Base-by-base conservation (phyloP, 1,140 invertebrate genomes). In the Melitaea cinxia region DNA sequence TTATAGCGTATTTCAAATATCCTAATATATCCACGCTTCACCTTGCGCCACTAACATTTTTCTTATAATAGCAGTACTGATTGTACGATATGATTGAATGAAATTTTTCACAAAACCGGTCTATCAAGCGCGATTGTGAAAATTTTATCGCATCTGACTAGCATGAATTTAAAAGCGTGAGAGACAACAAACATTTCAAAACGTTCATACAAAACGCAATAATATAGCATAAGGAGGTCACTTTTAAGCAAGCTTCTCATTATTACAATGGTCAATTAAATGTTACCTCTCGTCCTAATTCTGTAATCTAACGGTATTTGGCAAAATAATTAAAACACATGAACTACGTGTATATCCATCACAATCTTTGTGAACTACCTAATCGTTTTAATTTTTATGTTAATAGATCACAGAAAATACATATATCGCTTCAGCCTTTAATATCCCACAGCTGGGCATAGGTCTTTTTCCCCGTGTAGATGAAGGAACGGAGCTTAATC, bases 191-290 rank as follows among this genome's bases (percentile, higher is more conserved):
- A 56, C 62, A 68, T 89, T 85, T 86, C 83, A 77, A 83, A 85
- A 89, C 73, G 73, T 53, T 79, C 75, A 85, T 78, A 72, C 65
- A 47, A 60, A 53, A 49, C 56, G 56, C 65, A 65, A 70, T 78
- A 78, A 77, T 68, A 78, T 70, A 77, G 73, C 35, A 77, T 77
- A 87, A 85, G 78, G 68, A 73, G 85, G 83, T 81, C 86, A 83
- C 65, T 79, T 75, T 72, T 65, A 66, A 64, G 77, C 72, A 84
- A 81, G 80, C 75, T 81, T 86, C 85, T 70, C 85, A 88, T 76
- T 77, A 68, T 78, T 65, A 89, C 84, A 88, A 89, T 88, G 82
- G 83, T 79, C 85, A 88, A 86, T 87, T 89, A 85, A 66, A 65
- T 73, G 26, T 70, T 74, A 71, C 73, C 66, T 59, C 58, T 76